These are phyloP conservation scores for Cantharis rufa DNA, from an alignment of 2,888 invertebrate species.

Conservation along the genomic window DNA sequence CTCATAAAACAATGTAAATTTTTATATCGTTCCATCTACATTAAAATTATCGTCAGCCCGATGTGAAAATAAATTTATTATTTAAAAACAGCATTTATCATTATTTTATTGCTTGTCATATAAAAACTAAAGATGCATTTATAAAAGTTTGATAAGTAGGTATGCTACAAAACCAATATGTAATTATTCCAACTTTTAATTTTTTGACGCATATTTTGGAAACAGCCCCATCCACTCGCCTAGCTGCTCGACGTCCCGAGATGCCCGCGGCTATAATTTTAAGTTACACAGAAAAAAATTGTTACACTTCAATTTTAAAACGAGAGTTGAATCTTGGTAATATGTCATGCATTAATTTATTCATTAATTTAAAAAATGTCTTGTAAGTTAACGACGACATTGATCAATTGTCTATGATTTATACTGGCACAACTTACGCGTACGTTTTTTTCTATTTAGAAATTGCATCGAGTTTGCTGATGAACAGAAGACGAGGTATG, in stretches of 20 bases:
- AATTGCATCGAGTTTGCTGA: constrained; percentile 25
- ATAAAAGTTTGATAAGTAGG: background rate
- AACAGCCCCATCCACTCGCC: too few species aligned
- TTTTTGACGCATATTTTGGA: background rate
- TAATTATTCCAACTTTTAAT: too few species aligned
- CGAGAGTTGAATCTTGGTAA: background rate
- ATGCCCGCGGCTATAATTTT: background rate
- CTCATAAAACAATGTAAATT: background rate
- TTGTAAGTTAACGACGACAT: constrained; percentile 22
- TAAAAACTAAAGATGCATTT: background rate
- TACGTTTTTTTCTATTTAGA: constrained; percentile 26
- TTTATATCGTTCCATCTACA: background rate
- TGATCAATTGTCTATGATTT: constrained; percentile 34
- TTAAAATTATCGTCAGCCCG: background rate
- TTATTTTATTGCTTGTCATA: background rate
- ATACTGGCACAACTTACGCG: constrained; percentile 2
- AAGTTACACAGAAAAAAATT: background rate
- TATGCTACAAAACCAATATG: too few species aligned
- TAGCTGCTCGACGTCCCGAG: too few species aligned
- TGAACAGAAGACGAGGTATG: constrained; percentile 20
- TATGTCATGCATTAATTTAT: background rate
- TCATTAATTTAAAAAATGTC: background rate
- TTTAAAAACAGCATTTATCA: background rate
- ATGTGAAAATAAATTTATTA: background rate
- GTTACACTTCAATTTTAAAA: background rate